Percentiles rank a stretch among this genome's conserved stretches.
phyloP scores from a whole-genome alignment of 2,113 vertebrate genomes.

The Dicrurus megarhynchus region DNA sequence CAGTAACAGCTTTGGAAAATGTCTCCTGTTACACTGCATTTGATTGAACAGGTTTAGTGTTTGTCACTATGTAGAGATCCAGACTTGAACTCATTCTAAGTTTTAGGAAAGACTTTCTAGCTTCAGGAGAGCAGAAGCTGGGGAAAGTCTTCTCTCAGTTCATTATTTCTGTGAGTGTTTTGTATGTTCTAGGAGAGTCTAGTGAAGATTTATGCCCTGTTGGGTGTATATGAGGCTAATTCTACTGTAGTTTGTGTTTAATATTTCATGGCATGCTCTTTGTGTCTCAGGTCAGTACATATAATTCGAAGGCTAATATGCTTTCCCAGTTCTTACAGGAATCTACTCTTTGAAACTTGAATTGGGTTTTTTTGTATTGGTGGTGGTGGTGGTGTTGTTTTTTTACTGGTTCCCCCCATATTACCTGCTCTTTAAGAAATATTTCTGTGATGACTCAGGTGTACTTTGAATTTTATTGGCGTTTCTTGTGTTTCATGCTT shows the following conservation, averaged over 20 bases:
- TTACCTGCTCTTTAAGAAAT: constrained; percentile 23
- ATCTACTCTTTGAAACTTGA: background rate
- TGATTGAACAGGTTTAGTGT: background rate
- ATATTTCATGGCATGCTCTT: background rate
- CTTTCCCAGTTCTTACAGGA: background rate
- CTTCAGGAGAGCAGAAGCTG: background rate
- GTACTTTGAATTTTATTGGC: background rate
- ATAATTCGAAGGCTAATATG: background rate
- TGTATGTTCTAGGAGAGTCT: background rate
- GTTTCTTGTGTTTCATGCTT: constrained; percentile 17
- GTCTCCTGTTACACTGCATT: background rate
- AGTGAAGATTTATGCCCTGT: background rate
- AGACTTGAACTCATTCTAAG: background rate
- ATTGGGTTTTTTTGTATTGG: background rate
- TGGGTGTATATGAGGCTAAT: background rate
- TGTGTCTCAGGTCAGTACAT: background rate
- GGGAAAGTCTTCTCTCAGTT: background rate
- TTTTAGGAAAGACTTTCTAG: background rate
- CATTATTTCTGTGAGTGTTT: background rate
- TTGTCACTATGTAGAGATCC: background rate
- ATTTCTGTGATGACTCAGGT: background rate
- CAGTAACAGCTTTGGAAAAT: background rate
- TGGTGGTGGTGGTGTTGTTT: no score
- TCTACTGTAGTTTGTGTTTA: background rate
- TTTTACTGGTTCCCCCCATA: background rate